phyloP scores from a whole-genome alignment of 2,797 vertebrate genomes.

The Neopelma chrysocephalum region DNA sequence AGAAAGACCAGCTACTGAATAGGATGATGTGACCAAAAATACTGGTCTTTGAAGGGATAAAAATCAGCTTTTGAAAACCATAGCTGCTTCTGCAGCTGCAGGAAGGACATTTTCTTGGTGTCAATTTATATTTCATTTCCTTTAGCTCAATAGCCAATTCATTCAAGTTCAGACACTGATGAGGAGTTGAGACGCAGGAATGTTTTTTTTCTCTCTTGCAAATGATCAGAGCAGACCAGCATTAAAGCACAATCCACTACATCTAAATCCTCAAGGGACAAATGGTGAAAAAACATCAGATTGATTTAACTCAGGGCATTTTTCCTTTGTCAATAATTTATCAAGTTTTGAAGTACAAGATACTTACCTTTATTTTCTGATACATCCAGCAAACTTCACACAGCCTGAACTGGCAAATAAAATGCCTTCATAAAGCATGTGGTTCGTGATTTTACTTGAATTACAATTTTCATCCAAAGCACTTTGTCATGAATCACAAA shows the following conservation, averaged over 20 bases:
- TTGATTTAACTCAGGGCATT: conserved; percentile 22
- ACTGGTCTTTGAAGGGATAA: not conserved
- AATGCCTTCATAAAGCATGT: not conserved
- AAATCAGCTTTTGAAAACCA: not conserved
- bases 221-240: not conserved
- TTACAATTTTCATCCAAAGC: not conserved
- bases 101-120: conserved; percentile 15
- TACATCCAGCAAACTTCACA: not conserved
- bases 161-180: conserved; percentile 32
- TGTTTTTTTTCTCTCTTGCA: conserved; percentile 34
- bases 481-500: not conserved
- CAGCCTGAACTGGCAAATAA: not conserved
- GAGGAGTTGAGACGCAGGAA: not conserved
- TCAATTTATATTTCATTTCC: conserved; percentile 53
- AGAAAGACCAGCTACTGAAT: not conserved
- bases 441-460: not conserved
- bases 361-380: not conserved
- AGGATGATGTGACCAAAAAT: not conserved
- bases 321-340: conserved; percentile 7
- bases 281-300: not conserved
- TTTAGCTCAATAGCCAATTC: conserved; percentile 33
- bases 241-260: not conserved
- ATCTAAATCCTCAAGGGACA: not conserved
- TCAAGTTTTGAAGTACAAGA: not conserved
- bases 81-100: conserved; percentile 26